Percentiles rank a stretch among this genome's conserved stretches.
These are phyloP conservation scores for Microcebus lehilahytsara DNA, from an alignment of 2,113 vertebrate species.

Conservation along the genomic window DNA sequence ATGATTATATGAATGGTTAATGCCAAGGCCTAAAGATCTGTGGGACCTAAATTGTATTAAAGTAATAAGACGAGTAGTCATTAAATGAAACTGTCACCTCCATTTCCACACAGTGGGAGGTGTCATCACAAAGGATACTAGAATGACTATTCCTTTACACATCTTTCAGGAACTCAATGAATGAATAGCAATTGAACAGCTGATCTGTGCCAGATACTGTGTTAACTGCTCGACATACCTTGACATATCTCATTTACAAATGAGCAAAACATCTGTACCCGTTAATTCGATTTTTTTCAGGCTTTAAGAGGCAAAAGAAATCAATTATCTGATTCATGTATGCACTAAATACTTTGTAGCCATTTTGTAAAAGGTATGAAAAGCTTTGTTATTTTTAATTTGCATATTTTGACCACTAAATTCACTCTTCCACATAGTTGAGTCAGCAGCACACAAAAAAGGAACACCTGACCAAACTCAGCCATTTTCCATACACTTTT, in stretches of 20 bases:
- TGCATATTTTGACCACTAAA: slow-evolving; percentile 44
- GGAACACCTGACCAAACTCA: slow-evolving; percentile 6
- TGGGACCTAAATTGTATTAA: background rate
- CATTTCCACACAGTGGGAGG: background rate
- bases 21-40: background rate
- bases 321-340: background rate
- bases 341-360: slow-evolving; percentile 12
- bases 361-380: background rate
- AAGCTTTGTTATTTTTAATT: slow-evolving; percentile 20
- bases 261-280: background rate
- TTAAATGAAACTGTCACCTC: background rate
- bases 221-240: background rate
- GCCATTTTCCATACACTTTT: slow-evolving; percentile 23
- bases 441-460: slow-evolving; percentile 44
- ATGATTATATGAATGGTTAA: background rate
- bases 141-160: background rate
- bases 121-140: background rate
- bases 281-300: background rate
- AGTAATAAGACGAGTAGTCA: background rate
- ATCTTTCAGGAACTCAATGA: background rate
- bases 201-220: background rate
- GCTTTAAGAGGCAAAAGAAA: slow-evolving; percentile 39
- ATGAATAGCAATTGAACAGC: background rate
- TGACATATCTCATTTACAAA: background rate
- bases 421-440: background rate